These are phyloP conservation scores for Podilymbus podiceps DNA, from an alignment of 2,113 vertebrate species.

Conservation along the genomic window DNA sequence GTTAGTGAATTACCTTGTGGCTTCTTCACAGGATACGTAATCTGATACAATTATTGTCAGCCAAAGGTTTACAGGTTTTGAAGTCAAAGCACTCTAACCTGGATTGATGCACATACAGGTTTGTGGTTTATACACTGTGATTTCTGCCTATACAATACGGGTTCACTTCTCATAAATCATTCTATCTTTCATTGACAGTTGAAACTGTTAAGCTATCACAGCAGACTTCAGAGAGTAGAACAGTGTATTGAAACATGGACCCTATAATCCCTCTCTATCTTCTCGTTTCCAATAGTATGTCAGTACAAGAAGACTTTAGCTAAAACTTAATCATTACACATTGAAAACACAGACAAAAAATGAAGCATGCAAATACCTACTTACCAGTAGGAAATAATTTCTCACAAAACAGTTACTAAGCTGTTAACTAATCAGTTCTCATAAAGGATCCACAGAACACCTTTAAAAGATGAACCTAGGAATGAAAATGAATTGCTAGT, in stretches of 20 bases:
- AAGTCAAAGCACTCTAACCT: background rate
- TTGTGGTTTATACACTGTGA: background rate
- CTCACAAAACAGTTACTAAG: background rate
- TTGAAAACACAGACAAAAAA: background rate
- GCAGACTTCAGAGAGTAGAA: background rate
- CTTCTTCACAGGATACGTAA: background rate
- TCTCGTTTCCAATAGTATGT: background rate
- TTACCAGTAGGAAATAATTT: background rate
- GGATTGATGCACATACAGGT: rapidly evolving
- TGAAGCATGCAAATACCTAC: rapidly evolving
- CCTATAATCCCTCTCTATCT: background rate
- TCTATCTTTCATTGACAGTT: background rate
- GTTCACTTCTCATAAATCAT: background rate
- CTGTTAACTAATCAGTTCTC: background rate
- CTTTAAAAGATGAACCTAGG: background rate
- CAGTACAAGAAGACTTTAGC: background rate
- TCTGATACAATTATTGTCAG: background rate
- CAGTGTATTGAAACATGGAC: background rate
- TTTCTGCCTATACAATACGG: background rate
- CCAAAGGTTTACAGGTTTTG: background rate
- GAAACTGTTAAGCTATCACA: background rate
- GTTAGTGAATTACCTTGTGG: background rate
- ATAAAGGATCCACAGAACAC: background rate
- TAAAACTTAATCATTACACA: background rate
- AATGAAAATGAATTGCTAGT: background rate